A percentile compares a stretch with the other conserved stretches of the same genome.
These are phyloP conservation scores for Parus major DNA, from an alignment of 2,113 vertebrate genomes.

Conservation along the genomic window DNA sequence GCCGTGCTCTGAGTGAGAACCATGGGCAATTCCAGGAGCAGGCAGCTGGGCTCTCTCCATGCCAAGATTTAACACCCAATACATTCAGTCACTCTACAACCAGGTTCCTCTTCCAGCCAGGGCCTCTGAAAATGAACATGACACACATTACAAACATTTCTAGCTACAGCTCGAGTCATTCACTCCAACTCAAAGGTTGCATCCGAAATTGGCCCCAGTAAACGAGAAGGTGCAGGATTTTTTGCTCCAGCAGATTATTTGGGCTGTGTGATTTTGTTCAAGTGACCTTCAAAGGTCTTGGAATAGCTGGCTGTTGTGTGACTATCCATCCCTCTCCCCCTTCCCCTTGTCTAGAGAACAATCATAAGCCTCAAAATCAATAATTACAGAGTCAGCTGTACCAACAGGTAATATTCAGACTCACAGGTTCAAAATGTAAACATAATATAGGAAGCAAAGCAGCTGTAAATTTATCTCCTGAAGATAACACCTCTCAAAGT, in stretches of 20 bases:
- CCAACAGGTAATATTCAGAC: constrained; percentile 20
- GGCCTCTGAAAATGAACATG: not conserved
- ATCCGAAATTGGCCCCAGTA: not conserved
- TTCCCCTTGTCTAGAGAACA: not conserved
- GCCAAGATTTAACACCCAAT: not conserved
- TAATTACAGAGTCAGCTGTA: constrained; percentile 38
- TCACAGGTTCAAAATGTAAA: constrained; percentile 34
- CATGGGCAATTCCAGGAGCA: fast-evolving
- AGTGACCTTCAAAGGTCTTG: not conserved
- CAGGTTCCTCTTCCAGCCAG: not conserved
- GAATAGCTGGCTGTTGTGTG: not conserved
- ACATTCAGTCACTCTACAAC: not conserved
- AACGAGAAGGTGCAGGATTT: not conserved
- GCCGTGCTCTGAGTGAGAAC: fast-evolving
- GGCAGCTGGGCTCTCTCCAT: not conserved
- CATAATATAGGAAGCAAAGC: constrained; percentile 20
- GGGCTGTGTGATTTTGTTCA: not conserved
- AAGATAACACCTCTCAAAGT: constrained; percentile 23
- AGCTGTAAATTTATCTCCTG: constrained; percentile 33
- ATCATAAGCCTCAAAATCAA: constrained; percentile 46
- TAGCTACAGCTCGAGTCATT: not conserved
- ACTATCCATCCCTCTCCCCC: not conserved
- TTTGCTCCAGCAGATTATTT: not conserved
- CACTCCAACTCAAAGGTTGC: not conserved
- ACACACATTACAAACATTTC: not conserved